These are phyloP conservation scores for Myathropa florea DNA, from an alignment of 2,888 invertebrate species.

Conservation along the genomic window DNA sequence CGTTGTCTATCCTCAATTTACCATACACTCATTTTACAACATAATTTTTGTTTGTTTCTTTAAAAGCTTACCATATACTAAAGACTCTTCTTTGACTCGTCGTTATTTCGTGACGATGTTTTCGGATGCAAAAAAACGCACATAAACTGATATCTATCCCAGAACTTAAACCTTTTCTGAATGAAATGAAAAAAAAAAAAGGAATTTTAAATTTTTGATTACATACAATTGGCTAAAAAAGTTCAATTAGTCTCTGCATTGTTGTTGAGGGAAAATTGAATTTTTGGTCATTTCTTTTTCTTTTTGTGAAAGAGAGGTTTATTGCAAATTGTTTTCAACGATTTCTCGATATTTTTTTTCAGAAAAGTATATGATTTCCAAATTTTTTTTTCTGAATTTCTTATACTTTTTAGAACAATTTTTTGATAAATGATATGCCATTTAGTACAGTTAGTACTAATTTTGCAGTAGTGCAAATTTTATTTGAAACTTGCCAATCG, in stretches of 20 bases:
- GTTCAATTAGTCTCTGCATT: not conserved
- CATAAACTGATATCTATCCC: slow-evolving; percentile 47
- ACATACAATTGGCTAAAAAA: slow-evolving; percentile 29
- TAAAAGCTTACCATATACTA: slow-evolving; percentile 73
- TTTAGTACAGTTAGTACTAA: not conserved
- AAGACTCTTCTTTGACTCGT: slow-evolving; percentile 81
- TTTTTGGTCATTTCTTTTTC: slow-evolving; percentile 36
- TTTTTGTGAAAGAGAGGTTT: slow-evolving; percentile 69
- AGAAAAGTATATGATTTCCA: slow-evolving; percentile 9
- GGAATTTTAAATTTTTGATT: slow-evolving; percentile 31
- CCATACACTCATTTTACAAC: slow-evolving; percentile 49
- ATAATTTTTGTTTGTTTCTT: slow-evolving; percentile 53
- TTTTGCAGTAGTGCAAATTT: slow-evolving; percentile 41
- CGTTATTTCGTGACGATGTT: slow-evolving; percentile 80
- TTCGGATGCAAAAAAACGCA: slow-evolving; percentile 76
- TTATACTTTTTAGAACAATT: slow-evolving; percentile 52
- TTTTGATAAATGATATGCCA: slow-evolving; percentile 11
- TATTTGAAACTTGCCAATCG: not conserved
- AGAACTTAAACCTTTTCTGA: slow-evolving; percentile 68
- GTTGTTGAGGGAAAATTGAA: slow-evolving; percentile 67
- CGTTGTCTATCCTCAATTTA: slow-evolving; percentile 21
- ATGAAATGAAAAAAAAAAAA: slow-evolving; percentile 63
- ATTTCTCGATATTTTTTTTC: slow-evolving; percentile 17
- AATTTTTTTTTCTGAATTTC: slow-evolving; percentile 5
- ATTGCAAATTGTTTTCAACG: slow-evolving; percentile 61